A percentile compares a stretch with the other conserved stretches of the same genome.
Evolutionary conservation across 2,888 invertebrate genomes (phyloP).

Genomic region (Drosophila differens): DNA sequence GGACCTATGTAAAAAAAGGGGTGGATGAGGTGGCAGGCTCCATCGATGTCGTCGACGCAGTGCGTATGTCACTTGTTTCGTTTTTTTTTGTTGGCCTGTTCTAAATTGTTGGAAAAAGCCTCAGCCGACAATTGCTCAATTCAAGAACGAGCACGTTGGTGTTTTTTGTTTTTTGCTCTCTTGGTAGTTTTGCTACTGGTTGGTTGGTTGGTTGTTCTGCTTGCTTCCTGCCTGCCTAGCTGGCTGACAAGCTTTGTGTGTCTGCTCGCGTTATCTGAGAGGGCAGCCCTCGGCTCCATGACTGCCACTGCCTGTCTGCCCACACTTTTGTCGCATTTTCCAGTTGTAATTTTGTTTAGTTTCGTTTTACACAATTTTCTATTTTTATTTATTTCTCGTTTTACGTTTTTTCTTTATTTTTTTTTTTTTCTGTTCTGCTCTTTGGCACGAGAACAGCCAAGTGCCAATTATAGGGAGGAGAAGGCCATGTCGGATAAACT

Average conservation of each 20-base stretch:
- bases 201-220: constrained; percentile 25
- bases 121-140: constrained; percentile 75
- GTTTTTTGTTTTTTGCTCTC: constrained; percentile 22
- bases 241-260: constrained; percentile 72
- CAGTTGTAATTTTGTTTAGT: constrained; percentile 76
- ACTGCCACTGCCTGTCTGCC: neutral
- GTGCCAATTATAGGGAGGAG: constrained; percentile 89
- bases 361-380: constrained; percentile 71
- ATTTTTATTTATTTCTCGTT: constrained; percentile 40
- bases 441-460: constrained; percentile 87
- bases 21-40: constrained; percentile 1
- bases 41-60: constrained; percentile 59
- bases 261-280: constrained; percentile 54
- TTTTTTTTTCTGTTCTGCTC: constrained; percentile 3
- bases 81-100: constrained; percentile 40
- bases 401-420: constrained; percentile 27
- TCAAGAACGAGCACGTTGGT: constrained; percentile 53
- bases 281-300: constrained; percentile 15
- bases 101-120: constrained; percentile 70
- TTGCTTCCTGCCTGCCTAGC: constrained; percentile 60
- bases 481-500: constrained; percentile 88
- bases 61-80: constrained; percentile 78
- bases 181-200: constrained; percentile 28
- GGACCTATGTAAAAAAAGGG: constrained; percentile 5
- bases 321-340: constrained; percentile 45